phyloP scores from a whole-genome alignment of 2,888 invertebrate genomes.

The Apocheima hispidaria region DNA sequence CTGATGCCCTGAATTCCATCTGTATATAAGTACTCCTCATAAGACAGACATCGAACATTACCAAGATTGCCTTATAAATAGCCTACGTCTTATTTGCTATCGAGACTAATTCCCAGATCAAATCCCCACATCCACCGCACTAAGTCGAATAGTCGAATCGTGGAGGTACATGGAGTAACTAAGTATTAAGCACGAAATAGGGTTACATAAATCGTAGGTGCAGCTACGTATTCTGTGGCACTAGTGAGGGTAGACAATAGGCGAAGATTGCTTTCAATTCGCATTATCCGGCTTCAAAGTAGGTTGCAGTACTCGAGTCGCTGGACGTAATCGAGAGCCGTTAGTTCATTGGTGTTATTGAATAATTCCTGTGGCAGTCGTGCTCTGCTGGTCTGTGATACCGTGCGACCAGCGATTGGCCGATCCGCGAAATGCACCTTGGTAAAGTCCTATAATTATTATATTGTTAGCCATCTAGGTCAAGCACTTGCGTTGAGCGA shows the following conservation, averaged over 20 bases:
- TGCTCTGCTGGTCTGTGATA: constrained; percentile 51
- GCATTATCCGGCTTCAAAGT: constrained; percentile 84
- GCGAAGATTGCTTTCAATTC: constrained; percentile 83
- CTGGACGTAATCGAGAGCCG: constrained; percentile 80
- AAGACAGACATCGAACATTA: constrained; percentile 6
- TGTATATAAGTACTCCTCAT: not conserved
- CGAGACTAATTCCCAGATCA: constrained; percentile 23
- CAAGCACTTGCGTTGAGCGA: constrained; percentile 1
- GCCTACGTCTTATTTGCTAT: constrained; percentile 7
- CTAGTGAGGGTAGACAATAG: constrained; percentile 66
- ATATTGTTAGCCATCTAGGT: constrained; percentile 10
- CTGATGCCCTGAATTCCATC: constrained; percentile 1
- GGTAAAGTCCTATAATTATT: constrained; percentile 51
- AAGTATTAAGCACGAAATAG: constrained; percentile 1
- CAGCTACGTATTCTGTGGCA: constrained; percentile 45
- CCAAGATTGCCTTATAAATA: constrained; percentile 8
- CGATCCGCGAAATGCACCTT: constrained; percentile 54
- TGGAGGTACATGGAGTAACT: not conserved
- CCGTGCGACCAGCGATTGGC: constrained; percentile 46
- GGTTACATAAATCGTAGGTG: constrained; percentile 45
- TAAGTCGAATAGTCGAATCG: constrained; percentile 10
- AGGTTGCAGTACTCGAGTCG: constrained; percentile 76
- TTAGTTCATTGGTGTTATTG: constrained; percentile 83
- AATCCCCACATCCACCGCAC: constrained; percentile 34
- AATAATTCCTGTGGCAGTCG: constrained; percentile 77